Evolutionary conservation across 2,888 invertebrate species (phyloP), one percentile per base, ranked within the genome.

Genomic region (Germaria angustata): DNA sequence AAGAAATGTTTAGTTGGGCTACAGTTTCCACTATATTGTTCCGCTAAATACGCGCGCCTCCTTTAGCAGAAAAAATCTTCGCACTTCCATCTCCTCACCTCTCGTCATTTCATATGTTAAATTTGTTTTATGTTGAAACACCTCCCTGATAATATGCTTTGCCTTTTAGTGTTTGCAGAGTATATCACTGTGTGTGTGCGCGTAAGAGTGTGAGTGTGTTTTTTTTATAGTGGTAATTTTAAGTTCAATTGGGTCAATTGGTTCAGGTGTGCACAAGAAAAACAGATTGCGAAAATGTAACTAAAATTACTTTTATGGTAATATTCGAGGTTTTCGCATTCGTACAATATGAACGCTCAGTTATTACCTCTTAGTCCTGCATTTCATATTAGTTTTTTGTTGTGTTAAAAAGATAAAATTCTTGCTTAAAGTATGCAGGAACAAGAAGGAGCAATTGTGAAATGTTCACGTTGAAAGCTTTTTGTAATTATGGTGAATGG

Each of bases 261-360:
- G 79, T 79, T 82, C 82, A 82, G 82, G 82, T 82, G 79, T 76
- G 65, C 75, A 75, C 61, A 71, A 61, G 53, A 46, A 79, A 69
- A 82, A 76, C 79, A 82, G 75, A 82, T 82, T 82, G 79, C 46
- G 59, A 82, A 82, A 82, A 76, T 76, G 75, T 79, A 82, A 79
- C 79, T 79, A 72, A 79, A 82, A 79, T 82, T 82, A 76, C 79
- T 82, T 82, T 82, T 76, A 82, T 76, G 79, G 82, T 39, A 59
- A 75, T 82, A 82, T 82, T 79, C 79, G 79, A 53, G 75, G 82
- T 79, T 80, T 81, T 32, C 34, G 61, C 57, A 49, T 28, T 20
- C 71, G 32, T 3, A 69, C 34, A 39, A 49, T 34, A 41, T 51
- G 36, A 69, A 61, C 49, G 17, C 32, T 34, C 41, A 77, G n/a